Evolutionary conservation across 2,113 vertebrate species (phyloP).

Genomic region (Vanacampus margaritifer): DNA sequence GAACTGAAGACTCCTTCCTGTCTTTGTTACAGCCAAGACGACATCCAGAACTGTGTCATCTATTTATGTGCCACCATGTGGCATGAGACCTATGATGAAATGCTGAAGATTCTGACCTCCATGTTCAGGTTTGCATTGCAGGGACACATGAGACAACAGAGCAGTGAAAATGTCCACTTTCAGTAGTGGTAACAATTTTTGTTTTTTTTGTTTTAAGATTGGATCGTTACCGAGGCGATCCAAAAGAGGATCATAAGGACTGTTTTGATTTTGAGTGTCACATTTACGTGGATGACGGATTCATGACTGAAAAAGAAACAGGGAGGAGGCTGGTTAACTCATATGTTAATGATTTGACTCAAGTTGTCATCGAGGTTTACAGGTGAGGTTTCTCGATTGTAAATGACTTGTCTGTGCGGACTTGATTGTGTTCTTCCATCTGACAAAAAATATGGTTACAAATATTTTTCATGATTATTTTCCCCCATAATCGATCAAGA

Average conservation of each 20-base stretch:
- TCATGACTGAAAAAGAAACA: constrained; percentile 54
- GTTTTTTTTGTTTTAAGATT: constrained; percentile 56
- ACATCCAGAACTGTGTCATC: constrained; percentile 68
- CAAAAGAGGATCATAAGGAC: constrained; percentile 71
- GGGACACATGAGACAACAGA: neutral
- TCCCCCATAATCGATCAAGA: no score
- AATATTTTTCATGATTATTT: no score
- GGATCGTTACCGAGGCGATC: constrained; percentile 74
- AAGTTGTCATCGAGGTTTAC: constrained; percentile 74
- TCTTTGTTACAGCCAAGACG: constrained; percentile 42
- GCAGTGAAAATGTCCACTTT: neutral
- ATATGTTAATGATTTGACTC: constrained; percentile 67
- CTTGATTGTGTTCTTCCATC: neutral
- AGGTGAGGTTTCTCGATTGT: constrained; percentile 52
- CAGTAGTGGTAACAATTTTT: neutral
- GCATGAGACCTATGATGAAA: constrained; percentile 80
- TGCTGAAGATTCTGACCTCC: constrained; percentile 79
- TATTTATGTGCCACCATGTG: constrained; percentile 82
- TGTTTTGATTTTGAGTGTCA: constrained; percentile 76
- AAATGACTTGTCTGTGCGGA: neutral
- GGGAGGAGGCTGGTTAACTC: constrained; percentile 61
- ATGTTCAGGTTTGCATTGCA: constrained; percentile 73
- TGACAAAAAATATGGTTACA: no score
- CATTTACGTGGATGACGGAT: constrained; percentile 75
- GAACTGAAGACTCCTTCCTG: neutral